These are phyloP conservation scores for Nymphalis c-album DNA, from an alignment of 2,888 invertebrate genomes.

Conservation along the genomic window DNA sequence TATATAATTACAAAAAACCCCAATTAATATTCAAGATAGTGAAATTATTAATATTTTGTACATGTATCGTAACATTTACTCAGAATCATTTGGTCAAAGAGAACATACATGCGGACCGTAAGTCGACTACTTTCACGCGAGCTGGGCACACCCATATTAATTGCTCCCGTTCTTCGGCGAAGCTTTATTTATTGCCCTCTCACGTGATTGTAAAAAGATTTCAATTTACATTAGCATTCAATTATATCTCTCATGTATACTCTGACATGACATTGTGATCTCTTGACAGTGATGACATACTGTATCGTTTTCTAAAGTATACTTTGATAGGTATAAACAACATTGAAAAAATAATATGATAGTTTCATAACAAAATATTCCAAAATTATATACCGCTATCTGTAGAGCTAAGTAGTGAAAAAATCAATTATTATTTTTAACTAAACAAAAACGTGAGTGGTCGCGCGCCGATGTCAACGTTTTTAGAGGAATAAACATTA, in stretches of 20 bases:
- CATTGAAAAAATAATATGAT: slow-evolving; percentile 52
- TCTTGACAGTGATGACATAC: slow-evolving; percentile 10
- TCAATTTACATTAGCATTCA: slow-evolving; percentile 76
- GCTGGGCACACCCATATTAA: slow-evolving; percentile 78
- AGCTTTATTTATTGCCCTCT: slow-evolving; percentile 79
- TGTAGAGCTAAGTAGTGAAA: slow-evolving; percentile 67
- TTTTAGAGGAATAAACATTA: slow-evolving; percentile 80
- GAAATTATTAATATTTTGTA: slow-evolving; percentile 2
- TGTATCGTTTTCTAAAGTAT: not conserved
- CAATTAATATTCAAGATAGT: slow-evolving; percentile 6
- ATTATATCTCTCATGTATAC: slow-evolving; percentile 73
- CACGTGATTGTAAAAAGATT: slow-evolving; percentile 78
- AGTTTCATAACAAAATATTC: slow-evolving; percentile 51
- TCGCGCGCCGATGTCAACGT: slow-evolving; percentile 70
- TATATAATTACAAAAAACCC: not conserved
- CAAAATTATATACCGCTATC: slow-evolving; percentile 61
- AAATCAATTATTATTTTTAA: slow-evolving; percentile 75
- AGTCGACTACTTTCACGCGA: slow-evolving; percentile 76
- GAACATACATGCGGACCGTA: slow-evolving; percentile 62
- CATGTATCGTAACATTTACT: slow-evolving; percentile 22
- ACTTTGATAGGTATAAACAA: not conserved
- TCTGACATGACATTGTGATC: slow-evolving; percentile 66
- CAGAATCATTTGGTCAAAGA: slow-evolving; percentile 45
- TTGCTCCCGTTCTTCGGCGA: slow-evolving; percentile 80
- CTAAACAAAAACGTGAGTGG: slow-evolving; percentile 75